A percentile compares a stretch with the other conserved stretches of the same genome.
Conservation (phyloP, 2,113 vertebrate species). For the Daphoenositta chrysoptera region DNA sequence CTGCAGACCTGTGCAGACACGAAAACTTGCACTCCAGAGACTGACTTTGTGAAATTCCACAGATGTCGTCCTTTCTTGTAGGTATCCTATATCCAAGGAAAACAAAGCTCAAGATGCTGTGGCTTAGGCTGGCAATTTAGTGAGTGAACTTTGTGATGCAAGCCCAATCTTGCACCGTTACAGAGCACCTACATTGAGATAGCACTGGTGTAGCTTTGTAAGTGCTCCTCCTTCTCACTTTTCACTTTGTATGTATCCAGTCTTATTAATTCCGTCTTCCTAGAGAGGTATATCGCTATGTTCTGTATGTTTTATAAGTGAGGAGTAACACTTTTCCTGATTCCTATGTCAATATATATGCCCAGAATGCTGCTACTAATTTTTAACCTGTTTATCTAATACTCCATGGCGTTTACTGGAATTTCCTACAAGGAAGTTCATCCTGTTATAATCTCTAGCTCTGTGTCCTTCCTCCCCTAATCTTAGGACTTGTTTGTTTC, state of each 20-base stretch:
- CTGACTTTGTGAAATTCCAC: not conserved
- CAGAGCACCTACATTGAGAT: not conserved
- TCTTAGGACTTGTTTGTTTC: not conserved
- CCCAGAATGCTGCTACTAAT: not conserved
- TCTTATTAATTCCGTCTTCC: not conserved
- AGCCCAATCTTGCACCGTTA: not conserved
- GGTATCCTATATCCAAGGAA: not conserved
- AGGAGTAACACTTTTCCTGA: not conserved
- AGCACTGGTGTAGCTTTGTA: not conserved
- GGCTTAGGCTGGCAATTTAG: not conserved
- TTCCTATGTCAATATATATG: not conserved
- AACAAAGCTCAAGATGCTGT: not conserved
- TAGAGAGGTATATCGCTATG: not conserved
- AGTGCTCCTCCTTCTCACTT: not conserved
- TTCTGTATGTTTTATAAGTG: not conserved
- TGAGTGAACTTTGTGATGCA: not conserved
- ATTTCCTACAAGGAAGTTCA: slow-evolving; percentile 19
- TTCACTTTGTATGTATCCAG: not conserved
- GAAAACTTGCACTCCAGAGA: not conserved
- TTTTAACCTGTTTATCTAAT: not conserved
- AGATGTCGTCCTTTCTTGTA: not conserved
- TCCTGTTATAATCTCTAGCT: not conserved
- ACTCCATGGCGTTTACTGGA: not conserved
- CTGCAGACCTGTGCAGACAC: not conserved
- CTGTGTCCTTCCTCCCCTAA: not conserved